These are phyloP conservation scores for Lumbricus terrestris DNA, from an alignment of 2,888 invertebrate genomes.

Conservation along the genomic window DNA sequence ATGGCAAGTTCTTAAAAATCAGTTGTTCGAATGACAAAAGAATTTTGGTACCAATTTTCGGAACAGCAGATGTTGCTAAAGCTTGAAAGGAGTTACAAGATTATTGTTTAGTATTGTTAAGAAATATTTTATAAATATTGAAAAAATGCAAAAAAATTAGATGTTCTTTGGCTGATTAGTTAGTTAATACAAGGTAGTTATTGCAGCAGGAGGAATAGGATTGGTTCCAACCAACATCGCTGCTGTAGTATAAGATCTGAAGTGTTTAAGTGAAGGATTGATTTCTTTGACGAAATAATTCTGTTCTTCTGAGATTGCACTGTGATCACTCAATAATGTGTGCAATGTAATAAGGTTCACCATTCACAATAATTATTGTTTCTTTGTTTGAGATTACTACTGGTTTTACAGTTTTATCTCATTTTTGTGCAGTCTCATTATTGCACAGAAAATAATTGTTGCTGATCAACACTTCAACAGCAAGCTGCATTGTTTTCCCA, in stretches of 20 bases:
- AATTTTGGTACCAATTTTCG: not conserved
- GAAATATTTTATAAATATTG: no score
- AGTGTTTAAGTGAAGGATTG: no score
- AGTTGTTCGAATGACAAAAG: not conserved
- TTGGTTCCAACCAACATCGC: not conserved
- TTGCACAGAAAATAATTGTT: no score
- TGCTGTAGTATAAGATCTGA: not conserved
- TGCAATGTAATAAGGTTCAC: not conserved
- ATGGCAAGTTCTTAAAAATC: not conserved
- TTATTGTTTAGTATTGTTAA: not conserved
- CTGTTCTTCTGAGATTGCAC: no score
- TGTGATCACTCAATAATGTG: not conserved
- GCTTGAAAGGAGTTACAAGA: not conserved
- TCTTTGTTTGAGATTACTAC: not conserved
- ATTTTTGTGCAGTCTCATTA: no score
- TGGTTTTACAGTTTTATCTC: not conserved
- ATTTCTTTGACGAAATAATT: not conserved
- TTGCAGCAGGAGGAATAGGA: not conserved
- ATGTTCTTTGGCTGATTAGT: not conserved
- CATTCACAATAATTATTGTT: not conserved
- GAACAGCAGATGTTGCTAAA: not conserved
- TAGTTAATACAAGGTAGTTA: not conserved
- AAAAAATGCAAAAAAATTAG: not conserved
- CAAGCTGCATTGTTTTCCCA: no score
- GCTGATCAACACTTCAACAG: no score